Base-by-base conservation (phyloP, 2,888 invertebrate species). In the Agapostemon virescens region DNA sequence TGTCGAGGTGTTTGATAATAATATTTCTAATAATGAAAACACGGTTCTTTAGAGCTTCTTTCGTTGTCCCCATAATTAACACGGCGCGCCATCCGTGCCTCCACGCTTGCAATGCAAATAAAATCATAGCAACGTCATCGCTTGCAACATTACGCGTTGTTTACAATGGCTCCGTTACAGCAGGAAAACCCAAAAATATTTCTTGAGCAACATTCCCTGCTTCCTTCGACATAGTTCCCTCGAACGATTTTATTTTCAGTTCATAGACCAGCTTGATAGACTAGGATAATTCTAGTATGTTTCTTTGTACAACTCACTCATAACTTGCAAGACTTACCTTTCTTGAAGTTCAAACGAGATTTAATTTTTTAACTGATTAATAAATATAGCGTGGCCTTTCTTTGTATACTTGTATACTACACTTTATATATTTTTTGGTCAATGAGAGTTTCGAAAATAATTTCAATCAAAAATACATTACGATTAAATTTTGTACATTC, bases 31-130 rank as follows among this genome's bases (percentile, higher is more conserved):
- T 45, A 69, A 80, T 45, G 68, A 49, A 68, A 40, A 23, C 30
- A 38, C 30, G 30, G 52, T 15, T 45, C 20, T 72, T 64, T 55
- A 63, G 13, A 64, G 68, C 79, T 49, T 7, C 40, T 66, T 72
- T 79, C 63, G 70, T 58, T 64, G 73, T 72, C 45, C 36, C 72
- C 63, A 26, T 79, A 80, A 79, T 79, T 78, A 78, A 80, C 45
- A 26, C 45, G 23, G 15, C 13, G 15, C 9, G 36, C 42, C 20
- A 52, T 26, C 67, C 66, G 66, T 58, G 20, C 52, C 42, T 52
- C 42, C 64, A 52, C 55, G 64, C 64, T 66, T 66, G 63, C 68
- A 64, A 64, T 58, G 74, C 58, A 81, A 80, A 80, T 81, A 80
- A 73, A 45, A 73, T 40, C 73, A 80, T 58, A 58, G 58, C 81